Base-by-base conservation (phyloP, 2,888 invertebrate genomes). In the Clepsis dumicolana region DNA sequence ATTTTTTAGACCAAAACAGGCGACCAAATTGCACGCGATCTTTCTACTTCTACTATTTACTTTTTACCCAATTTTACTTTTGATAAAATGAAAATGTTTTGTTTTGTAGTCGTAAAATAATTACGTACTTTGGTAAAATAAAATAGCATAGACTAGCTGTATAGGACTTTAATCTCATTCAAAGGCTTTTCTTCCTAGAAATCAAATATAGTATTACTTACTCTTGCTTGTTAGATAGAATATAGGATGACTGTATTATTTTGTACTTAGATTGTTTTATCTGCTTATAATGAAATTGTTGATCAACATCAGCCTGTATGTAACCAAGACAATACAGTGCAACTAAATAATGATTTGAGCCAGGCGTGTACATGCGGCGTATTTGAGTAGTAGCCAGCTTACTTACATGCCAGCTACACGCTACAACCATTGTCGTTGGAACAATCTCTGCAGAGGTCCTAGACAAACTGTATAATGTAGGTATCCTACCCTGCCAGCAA, bases 181-280 rank as follows among this genome's bases (percentile, higher is more conserved):
- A 52, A 35, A 27, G 25, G 38, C 27, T 63, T 38, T 25, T 38
- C 53, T 41, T 27, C 5, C 32, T 53, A 53, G 52, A 25, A 63
- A 54, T 29, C 4, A 54, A 54, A 54, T 54, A 62, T 25, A 18
- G 53, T 63, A n/a, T n/a, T n/a, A n/a, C n/a, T n/a, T n/a, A 53
- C 24, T 63, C 14, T 25, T 27, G 63, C 63, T 63, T 53, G 38
- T 53, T 63, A 63, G 16, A 12, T 63, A 63, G 25, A 53, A 18
- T 14, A 16, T 38, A 52, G 52, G 7, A 35, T 18, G 25, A 24
- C 10, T 48, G 44, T 48, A 21, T 48, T 21, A 12, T 21, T 16
- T 41, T 35, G 32, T 32, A 44, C 29, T 8, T 63, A 54, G 62
- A 8, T 38, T 63, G 53, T 27, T 38, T 41, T 63, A 18, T 54